phyloP scores from a whole-genome alignment of 2,113 vertebrate species.

The Hystrix cristata region DNA sequence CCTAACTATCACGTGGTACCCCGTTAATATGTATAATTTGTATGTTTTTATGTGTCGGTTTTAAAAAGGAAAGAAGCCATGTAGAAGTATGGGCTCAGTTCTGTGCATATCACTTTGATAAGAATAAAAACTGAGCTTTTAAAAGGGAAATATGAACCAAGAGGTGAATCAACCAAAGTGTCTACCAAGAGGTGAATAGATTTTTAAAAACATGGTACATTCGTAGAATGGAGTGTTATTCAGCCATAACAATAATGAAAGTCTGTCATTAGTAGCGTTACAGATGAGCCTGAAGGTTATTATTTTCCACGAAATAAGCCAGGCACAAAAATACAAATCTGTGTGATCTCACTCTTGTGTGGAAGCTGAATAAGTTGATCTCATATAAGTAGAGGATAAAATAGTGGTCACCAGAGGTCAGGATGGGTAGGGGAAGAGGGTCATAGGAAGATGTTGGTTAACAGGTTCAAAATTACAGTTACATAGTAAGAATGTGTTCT shows the following conservation, averaged over 20 bases:
- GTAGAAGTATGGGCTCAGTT: neutral
- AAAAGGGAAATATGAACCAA: neutral
- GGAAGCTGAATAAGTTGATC: neutral
- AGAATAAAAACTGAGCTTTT: conserved; percentile 9
- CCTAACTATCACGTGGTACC: too few species aligned
- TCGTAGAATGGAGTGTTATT: neutral
- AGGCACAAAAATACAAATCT: neutral
- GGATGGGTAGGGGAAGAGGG: neutral
- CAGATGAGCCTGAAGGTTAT: neutral
- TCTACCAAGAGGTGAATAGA: neutral
- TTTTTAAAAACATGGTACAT: neutral
- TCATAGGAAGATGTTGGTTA: neutral
- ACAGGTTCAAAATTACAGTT: too few species aligned
- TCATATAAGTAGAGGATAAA: neutral
- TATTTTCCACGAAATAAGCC: neutral
- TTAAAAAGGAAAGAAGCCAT: neutral
- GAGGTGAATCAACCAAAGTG: neutral
- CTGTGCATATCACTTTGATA: neutral
- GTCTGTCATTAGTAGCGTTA: neutral
- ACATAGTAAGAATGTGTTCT: neutral
- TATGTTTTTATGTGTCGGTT: neutral
- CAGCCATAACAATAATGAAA: neutral
- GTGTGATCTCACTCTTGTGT: neutral
- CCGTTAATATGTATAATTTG: neutral
- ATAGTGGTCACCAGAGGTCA: neutral